Evolutionary conservation across 2,888 invertebrate species (phyloP).

Genomic region (Pollenia angustigena): DNA sequence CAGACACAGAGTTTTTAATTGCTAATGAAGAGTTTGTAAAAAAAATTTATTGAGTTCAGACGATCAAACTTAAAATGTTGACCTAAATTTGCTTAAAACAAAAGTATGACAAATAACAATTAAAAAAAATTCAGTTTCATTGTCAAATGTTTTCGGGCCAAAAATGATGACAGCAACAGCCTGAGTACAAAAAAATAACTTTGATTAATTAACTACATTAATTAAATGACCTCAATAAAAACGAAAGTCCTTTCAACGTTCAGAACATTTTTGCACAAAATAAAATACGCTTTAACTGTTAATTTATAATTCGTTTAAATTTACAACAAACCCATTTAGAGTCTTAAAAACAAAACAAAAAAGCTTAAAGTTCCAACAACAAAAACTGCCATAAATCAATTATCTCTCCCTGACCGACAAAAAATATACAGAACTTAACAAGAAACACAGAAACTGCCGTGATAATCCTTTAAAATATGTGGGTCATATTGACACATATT

Average conservation of each 20-base stretch:
- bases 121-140: constrained; percentile 65
- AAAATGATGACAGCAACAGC: constrained; percentile 35
- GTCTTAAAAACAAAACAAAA: constrained; percentile 47
- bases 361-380: constrained; percentile 68
- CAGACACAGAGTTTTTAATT: background rate
- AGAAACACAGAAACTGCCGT: constrained; percentile 48
- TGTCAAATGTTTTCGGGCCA: constrained; percentile 56
- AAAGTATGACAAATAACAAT: constrained; percentile 68
- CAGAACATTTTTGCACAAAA: constrained; percentile 49
- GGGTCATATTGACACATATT: constrained; percentile 75
- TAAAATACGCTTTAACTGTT: constrained; percentile 63
- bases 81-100: constrained; percentile 59
- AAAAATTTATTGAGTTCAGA: no score
- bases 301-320: constrained; percentile 61
- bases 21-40: no score
- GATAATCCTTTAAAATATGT: constrained; percentile 77
- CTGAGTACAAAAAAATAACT: constrained; percentile 19
- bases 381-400: constrained; percentile 69
- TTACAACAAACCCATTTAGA: constrained; percentile 47
- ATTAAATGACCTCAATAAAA: constrained; percentile 82
- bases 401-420: constrained; percentile 53
- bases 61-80: constrained; percentile 6
- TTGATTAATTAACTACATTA: constrained; percentile 81
- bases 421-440: constrained; percentile 31
- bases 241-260: constrained; percentile 78